Conservation (phyloP, 2,113 vertebrate genomes). For the Ellobius talpinus region DNA sequence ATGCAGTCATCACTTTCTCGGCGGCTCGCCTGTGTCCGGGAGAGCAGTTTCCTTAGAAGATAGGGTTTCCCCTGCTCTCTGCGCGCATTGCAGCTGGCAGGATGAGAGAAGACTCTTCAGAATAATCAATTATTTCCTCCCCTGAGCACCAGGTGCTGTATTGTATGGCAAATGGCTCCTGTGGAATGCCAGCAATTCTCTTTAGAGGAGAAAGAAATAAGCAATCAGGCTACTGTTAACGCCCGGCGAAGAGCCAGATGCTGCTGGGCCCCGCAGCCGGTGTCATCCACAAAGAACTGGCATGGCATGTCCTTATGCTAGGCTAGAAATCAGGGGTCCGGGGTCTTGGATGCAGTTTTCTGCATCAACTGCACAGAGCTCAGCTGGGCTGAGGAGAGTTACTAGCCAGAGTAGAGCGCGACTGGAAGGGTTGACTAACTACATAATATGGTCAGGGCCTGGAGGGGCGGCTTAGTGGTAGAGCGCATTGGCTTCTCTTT, state of each 20-base stretch:
- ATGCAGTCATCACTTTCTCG: neutral
- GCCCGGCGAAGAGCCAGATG: conserved; percentile 71
- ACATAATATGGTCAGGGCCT: conserved; percentile 27
- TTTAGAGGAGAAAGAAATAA: conserved; percentile 55
- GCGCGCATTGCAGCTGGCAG: neutral
- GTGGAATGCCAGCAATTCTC: conserved; percentile 64
- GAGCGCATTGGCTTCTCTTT: neutral
- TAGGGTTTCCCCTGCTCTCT: neutral
- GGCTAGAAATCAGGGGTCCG: neutral
- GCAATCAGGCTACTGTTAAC: conserved; percentile 57
- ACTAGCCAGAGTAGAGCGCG: conserved; percentile 48
- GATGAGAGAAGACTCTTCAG: conserved; percentile 59
- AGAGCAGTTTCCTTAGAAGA: neutral
- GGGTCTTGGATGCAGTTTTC: neutral
- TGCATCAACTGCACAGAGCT: neutral
- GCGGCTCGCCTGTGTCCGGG: neutral
- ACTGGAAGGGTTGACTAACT: conserved; percentile 37
- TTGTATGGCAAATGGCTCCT: conserved; percentile 33
- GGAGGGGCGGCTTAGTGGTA: neutral
- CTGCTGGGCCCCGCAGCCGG: neutral
- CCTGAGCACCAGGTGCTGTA: conserved; percentile 72
- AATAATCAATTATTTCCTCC: conserved; percentile 75
- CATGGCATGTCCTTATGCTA: neutral
- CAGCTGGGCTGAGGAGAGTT: neutral
- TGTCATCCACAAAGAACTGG: neutral